A percentile compares a stretch with the other conserved stretches of the same genome.
phyloP scores from a whole-genome alignment of 1,140 invertebrate species.

The Drosophila ogumai region DNA sequence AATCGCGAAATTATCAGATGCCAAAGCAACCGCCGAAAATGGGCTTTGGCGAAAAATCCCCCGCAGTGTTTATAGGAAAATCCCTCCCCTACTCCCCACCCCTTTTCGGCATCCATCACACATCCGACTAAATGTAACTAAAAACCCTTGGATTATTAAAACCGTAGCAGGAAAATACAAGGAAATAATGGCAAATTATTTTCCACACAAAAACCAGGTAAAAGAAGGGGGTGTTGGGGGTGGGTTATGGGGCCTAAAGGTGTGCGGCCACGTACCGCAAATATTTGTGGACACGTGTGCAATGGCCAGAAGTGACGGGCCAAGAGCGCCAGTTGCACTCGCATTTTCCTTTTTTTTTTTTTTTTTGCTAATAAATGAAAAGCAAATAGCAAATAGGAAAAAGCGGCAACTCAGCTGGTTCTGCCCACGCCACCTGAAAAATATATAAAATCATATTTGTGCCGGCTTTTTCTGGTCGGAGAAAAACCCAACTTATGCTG shows the following conservation, averaged over 20 bases:
- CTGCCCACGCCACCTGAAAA: slow-evolving; percentile 21
- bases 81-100: neutral
- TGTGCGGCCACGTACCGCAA: slow-evolving; percentile 78
- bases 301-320: slow-evolving; percentile 70
- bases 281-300: slow-evolving; percentile 81
- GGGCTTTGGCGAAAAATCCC: slow-evolving; percentile 21
- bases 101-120: slow-evolving; percentile 21
- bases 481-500: slow-evolving; percentile 17
- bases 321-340: slow-evolving; percentile 44
- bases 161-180: slow-evolving; percentile 53
- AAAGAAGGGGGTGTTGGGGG: neutral
- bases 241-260: slow-evolving; percentile 39
- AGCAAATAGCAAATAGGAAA: slow-evolving; percentile 74
- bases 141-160: slow-evolving; percentile 67
- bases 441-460: slow-evolving; percentile 68
- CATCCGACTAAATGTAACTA: slow-evolving; percentile 44
- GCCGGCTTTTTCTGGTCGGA: slow-evolving; percentile 9
- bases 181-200: slow-evolving; percentile 33
- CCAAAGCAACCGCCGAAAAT: slow-evolving; percentile 46
- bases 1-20: slow-evolving; percentile 64
- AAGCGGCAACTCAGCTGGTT: slow-evolving; percentile 44
- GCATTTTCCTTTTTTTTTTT: slow-evolving; percentile 2
- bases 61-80: slow-evolving; percentile 51
- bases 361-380: slow-evolving; percentile 78
- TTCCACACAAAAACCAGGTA: slow-evolving; percentile 4